Conservation (phyloP, 1,140 invertebrate genomes). For the Bemisia tabaci region DNA sequence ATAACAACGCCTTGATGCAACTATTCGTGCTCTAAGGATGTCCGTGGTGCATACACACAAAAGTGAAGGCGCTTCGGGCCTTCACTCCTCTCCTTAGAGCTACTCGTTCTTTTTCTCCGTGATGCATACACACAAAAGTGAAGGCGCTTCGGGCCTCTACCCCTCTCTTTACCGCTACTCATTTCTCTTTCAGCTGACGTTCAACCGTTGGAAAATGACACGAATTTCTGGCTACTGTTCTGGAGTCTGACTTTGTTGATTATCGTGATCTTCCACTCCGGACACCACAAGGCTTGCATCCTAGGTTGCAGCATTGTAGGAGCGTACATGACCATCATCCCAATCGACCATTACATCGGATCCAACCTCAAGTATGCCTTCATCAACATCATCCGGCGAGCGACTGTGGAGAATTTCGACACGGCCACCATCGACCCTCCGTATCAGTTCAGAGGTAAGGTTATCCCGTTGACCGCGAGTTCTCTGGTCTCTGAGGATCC, state of each 20-base stretch:
- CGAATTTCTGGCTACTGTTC: constrained; percentile 48
- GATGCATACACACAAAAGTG: no score
- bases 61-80: no score
- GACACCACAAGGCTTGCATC: constrained; percentile 34
- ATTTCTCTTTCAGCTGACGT: constrained; percentile 11
- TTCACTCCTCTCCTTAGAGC: no score
- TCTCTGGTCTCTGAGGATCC: no score
- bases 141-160: no score
- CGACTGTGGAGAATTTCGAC: constrained; percentile 40
- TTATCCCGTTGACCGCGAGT: no score
- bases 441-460: constrained; percentile 44
- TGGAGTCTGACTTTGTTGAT: constrained; percentile 35
- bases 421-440: constrained; percentile 44
- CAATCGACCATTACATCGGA: constrained; percentile 47
- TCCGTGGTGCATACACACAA: no score
- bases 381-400: constrained; percentile 46
- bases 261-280: constrained; percentile 35
- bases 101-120: no score
- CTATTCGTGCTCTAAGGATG: no score
- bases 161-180: no score
- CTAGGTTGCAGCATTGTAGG: constrained; percentile 45
- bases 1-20: no score
- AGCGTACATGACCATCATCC: constrained; percentile 42
- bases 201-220: constrained; percentile 30
- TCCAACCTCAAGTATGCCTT: constrained; percentile 53